Percentiles rank a stretch among this genome's conserved stretches.
Conservation (phyloP, 1,140 invertebrate genomes). For the Babylonia areolata region DNA sequence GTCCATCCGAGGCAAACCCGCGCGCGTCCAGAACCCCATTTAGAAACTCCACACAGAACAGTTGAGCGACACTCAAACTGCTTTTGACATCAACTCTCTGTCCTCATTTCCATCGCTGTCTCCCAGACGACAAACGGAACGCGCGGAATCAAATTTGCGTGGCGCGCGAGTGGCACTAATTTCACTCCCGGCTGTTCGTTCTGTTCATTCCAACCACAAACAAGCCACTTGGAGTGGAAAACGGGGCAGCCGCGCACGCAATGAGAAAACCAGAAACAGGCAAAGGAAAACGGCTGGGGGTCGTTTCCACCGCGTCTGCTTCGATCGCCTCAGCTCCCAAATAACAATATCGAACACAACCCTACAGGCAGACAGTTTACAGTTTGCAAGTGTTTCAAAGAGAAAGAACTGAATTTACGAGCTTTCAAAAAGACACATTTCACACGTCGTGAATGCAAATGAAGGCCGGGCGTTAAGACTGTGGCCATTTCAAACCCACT, state of each 20-base stretch:
- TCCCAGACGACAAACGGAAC: constrained; percentile 32
- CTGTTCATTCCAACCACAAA: constrained; percentile 34
- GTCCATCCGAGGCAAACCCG: background rate
- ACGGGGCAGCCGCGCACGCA: background rate
- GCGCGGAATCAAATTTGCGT: constrained; percentile 30
- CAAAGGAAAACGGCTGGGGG: background rate
- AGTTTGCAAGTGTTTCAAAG: background rate
- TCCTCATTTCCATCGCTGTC: constrained; percentile 1
- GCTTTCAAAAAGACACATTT: constrained; percentile 8
- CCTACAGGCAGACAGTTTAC: background rate
- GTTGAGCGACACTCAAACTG: background rate
- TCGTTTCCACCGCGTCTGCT: background rate
- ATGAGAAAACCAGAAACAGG: background rate
- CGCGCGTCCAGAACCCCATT: background rate
- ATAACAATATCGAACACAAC: background rate
- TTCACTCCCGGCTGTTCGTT: constrained; percentile 39
- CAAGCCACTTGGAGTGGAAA: constrained; percentile 33
- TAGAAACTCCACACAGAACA: background rate
- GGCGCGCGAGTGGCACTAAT: constrained; percentile 31
- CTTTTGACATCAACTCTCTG: constrained; percentile 19
- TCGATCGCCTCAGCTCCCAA: background rate
- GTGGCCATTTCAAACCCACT: background rate
- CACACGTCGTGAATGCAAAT: constrained; percentile 10
- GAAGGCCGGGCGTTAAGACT: background rate
- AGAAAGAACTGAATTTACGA: constrained; percentile 24